Conservation (phyloP, 2,797 vertebrate species). For the Neosalanx taihuensis region DNA sequence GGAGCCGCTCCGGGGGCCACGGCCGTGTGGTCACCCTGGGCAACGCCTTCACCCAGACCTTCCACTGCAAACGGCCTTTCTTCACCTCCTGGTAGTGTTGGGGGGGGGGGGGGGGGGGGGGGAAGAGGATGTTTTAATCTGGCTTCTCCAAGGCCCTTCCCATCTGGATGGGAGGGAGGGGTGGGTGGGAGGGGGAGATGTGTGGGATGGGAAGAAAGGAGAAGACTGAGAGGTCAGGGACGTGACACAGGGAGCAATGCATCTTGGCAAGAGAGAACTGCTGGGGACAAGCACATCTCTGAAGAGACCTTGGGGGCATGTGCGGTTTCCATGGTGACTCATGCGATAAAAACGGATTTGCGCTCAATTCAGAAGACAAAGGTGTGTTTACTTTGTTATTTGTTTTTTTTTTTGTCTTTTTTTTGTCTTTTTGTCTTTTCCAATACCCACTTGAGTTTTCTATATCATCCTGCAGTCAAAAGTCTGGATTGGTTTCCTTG, state of each 20-base stretch:
- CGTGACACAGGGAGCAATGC: neutral
- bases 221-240: neutral
- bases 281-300: slow-evolving; percentile 37
- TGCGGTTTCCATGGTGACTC: slow-evolving; percentile 53
- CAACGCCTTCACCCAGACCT: slow-evolving; percentile 91
- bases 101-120: slow-evolving; percentile 25
- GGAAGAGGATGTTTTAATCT: neutral
- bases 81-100: slow-evolving; percentile 16
- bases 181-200: neutral
- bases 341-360: slow-evolving; percentile 15
- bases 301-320: slow-evolving; percentile 29
- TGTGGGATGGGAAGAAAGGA: neutral
- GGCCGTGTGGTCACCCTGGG: slow-evolving; percentile 86
- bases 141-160: neutral
- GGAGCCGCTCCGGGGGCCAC: slow-evolving; percentile 82
- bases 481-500: slow-evolving; percentile 4
- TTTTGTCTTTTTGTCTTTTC: neutral
- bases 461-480: slow-evolving; percentile 18
- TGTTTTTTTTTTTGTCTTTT: slow-evolving; percentile 47
- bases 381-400: slow-evolving; percentile 34
- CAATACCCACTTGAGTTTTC: slow-evolving; percentile 26
- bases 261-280: slow-evolving; percentile 10
- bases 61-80: slow-evolving; percentile 73
- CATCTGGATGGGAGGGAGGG: neutral
- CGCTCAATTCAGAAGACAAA: neutral